Evolutionary conservation across 2,113 vertebrate genomes (phyloP).

Genomic region (Triplophysa tibetana): DNA sequence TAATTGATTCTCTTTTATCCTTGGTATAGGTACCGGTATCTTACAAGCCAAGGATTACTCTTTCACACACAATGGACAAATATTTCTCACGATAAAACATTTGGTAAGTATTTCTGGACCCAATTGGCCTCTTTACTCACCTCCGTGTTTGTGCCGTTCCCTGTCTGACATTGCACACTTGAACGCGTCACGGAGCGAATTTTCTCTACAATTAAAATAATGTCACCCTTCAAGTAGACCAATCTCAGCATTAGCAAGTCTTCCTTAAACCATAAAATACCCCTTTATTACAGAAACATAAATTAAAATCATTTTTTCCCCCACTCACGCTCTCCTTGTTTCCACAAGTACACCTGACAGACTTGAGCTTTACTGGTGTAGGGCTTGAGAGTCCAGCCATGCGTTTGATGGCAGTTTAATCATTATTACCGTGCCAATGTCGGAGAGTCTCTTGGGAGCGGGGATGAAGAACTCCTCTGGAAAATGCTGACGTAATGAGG

Average conservation of each 20-base stretch:
- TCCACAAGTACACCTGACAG: conserved; percentile 22
- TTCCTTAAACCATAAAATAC: conserved; percentile 52
- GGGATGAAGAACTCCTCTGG: conserved; percentile 59
- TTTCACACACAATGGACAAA: neutral
- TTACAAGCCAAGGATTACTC: neutral
- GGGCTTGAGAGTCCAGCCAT: conserved; percentile 63
- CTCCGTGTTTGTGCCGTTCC: conserved; percentile 36
- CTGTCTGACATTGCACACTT: conserved; percentile 32
- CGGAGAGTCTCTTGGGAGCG: conserved; percentile 58
- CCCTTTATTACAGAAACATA: conserved; percentile 30
- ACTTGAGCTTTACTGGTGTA: conserved; percentile 34
- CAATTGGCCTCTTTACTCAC: neutral
- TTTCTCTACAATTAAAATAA: conserved; percentile 49
- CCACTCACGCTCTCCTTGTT: conserved; percentile 12
- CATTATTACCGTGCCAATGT: conserved; percentile 62
- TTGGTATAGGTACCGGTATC: neutral
- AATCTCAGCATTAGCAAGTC: conserved; percentile 30
- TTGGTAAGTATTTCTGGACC: neutral
- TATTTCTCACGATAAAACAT: neutral
- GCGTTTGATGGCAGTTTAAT: conserved; percentile 69
- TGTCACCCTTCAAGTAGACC: conserved; percentile 34
- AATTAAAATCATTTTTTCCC: conserved; percentile 21
- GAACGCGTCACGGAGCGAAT: conserved; percentile 18
- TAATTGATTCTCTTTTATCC: neutral
- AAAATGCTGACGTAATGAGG: conserved; percentile 63